A percentile compares a stretch with the other conserved stretches of the same genome.
Evolutionary conservation across 2,888 invertebrate species (phyloP).

Genomic region (Platycheirus rosarum): DNA sequence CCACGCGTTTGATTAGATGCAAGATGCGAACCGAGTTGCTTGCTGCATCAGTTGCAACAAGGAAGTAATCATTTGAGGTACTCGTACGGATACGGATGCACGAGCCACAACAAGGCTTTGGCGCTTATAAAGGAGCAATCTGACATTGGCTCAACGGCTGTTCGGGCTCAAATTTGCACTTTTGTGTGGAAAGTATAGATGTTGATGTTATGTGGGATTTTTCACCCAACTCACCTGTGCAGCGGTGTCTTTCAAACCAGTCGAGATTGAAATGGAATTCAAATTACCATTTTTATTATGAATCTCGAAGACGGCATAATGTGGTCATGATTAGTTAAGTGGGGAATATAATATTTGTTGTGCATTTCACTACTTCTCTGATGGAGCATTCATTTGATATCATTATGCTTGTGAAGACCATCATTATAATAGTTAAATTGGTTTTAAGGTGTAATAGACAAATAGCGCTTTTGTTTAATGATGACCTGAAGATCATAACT

Average conservation of each 20-base stretch:
- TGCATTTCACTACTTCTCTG: too few relatives aligned
- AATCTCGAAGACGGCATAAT: background rate
- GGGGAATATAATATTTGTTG: too few relatives aligned
- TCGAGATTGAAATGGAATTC: slow-evolving; percentile 15
- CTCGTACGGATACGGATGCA: slow-evolving; percentile 69
- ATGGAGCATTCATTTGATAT: too few relatives aligned
- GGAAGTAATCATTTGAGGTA: slow-evolving; percentile 62
- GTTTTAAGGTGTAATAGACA: too few relatives aligned
- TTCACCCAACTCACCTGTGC: background rate
- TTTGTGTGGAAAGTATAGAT: slow-evolving; percentile 6
- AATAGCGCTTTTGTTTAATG: too few relatives aligned
- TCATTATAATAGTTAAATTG: too few relatives aligned
- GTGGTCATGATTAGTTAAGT: too few relatives aligned
- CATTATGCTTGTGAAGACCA: too few relatives aligned
- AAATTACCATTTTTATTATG: slow-evolving; percentile 12
- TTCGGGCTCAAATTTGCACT: background rate
- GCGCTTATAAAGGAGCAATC: slow-evolving; percentile 4
- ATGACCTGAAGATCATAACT: too few relatives aligned
- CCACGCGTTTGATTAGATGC: slow-evolving; percentile 37
- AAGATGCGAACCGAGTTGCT: slow-evolving; percentile 26
- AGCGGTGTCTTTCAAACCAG: background rate
- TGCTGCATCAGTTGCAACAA: slow-evolving; percentile 57
- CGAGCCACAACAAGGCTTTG: slow-evolving; percentile 33
- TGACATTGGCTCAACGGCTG: background rate
- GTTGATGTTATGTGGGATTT: slow-evolving; percentile 23